These are phyloP conservation scores for Alosa sapidissima DNA, from an alignment of 2,797 vertebrate genomes.

Conservation along the genomic window DNA sequence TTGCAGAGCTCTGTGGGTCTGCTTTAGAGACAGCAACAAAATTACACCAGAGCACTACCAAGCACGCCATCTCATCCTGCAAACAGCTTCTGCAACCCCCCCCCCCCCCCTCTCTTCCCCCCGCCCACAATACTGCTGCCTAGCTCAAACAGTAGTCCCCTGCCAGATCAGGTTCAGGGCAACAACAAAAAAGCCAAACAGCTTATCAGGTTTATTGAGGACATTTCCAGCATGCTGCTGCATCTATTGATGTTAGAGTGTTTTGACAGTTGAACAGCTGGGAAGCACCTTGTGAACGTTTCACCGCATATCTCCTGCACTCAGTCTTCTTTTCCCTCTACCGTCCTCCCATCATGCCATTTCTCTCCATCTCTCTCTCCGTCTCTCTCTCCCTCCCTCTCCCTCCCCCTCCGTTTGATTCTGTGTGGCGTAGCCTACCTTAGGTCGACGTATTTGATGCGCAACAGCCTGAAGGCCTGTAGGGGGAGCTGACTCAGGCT, in stretches of 20 bases:
- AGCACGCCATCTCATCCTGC: not conserved
- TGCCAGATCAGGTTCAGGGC: not conserved
- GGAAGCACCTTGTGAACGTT: not conserved
- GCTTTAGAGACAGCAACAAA: not conserved
- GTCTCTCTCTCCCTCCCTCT: not conserved
- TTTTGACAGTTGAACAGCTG: conserved; percentile 14
- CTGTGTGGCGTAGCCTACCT: conserved; percentile 71
- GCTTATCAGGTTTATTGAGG: not conserved
- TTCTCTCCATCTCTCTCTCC: not conserved
- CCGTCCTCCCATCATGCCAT: not conserved
- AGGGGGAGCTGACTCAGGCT: conserved; percentile 80
- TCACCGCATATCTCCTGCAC: not conserved
- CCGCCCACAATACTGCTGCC: not conserved
- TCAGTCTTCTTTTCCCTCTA: not conserved
- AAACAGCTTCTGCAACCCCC: not conserved
- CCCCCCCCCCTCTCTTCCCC: not conserved
- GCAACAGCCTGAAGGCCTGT: conserved; percentile 83
- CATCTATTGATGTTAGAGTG: not conserved
- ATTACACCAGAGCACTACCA: not conserved
- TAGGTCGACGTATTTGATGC: conserved; percentile 90
- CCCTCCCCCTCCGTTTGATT: too few relatives aligned
- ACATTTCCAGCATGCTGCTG: conserved; percentile 1
- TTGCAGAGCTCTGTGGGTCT: not conserved
- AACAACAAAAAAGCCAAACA: not conserved
- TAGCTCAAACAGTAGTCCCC: not conserved